These are phyloP conservation scores for Mustelus asterias DNA, from an alignment of 2,113 vertebrate species.

Conservation along the genomic window DNA sequence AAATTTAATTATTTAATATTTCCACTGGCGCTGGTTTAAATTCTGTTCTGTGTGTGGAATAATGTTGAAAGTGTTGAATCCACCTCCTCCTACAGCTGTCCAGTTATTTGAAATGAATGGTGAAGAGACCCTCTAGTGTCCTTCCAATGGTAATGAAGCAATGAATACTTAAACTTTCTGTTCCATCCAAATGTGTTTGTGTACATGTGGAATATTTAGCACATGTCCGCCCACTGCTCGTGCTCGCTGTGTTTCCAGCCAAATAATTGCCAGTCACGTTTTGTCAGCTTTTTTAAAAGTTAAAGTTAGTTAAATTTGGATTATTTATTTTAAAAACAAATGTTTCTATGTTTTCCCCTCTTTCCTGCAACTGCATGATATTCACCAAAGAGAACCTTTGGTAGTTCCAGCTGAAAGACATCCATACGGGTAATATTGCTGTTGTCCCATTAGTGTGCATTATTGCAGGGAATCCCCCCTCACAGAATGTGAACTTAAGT, in stretches of 20 bases:
- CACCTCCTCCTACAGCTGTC: neutral
- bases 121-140: neutral
- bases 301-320: neutral
- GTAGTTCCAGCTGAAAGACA: neutral
- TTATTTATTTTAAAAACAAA: neutral
- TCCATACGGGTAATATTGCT: neutral
- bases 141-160: neutral
- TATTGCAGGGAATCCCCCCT: neutral
- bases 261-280: neutral
- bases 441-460: neutral
- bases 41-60: neutral
- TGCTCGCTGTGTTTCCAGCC: neutral
- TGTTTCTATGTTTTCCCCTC: neutral
- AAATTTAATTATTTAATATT: neutral
- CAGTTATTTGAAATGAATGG: neutral
- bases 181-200: neutral
- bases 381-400: neutral
- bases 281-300: neutral
- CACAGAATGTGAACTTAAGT: neutral
- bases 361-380: neutral
- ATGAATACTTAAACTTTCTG: neutral
- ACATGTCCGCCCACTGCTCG: neutral
- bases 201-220: neutral
- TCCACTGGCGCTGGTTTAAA: neutral
- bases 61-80: neutral